Base-by-base conservation (phyloP, 1,140 invertebrate genomes). In the Ceratina calcarata region DNA sequence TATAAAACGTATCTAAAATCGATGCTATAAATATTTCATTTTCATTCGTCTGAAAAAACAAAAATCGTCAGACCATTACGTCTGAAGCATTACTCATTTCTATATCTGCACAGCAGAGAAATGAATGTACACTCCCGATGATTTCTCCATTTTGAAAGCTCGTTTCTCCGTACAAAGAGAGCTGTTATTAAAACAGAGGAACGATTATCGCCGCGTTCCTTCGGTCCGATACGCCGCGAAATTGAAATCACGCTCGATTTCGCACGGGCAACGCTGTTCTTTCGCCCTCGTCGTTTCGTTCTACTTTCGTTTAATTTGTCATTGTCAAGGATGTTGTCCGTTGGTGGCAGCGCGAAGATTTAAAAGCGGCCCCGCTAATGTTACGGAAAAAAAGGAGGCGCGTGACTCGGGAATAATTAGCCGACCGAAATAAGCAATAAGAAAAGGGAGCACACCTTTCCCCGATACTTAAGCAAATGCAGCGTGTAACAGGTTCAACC, bases 281-380 rank as follows among this genome's bases (percentile, higher is more conserved):
- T n/a, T 13, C 62, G 68, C 16, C 32, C 1, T 0, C 10, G 27
- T 32, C 27, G 27, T 32, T 32, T 32, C n/a, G 6, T 37, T 65
- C 51, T 32, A 8, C 3, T 32, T 67, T 51, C 58, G n/a, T 22
- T 78, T 82, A 85, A 86, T 86, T 64, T 79, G 82, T 82, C 80
- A 85, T 78, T 58, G 67, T 70, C 75, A 51, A 1, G 15, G n/a
- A 58, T 51, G 62, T 85, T 82, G 71, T 49, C 18, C 53, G 22
- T 60, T 57, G 22, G 58, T 75, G 57, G 62, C 74, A 75, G 74
- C 77, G 16, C 15, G 51, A 57, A 58, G 64, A 80, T 83, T 77
- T 78, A 72, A 83, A 65, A 71, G 2, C 37, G 37, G 37, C 16
- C 51, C 53, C 13, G 60, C 53, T 79, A 68, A 68, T 69, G 78